Base-by-base conservation (phyloP, 92 coral and sea anemone species). In the Palythoa grandis region DNA sequence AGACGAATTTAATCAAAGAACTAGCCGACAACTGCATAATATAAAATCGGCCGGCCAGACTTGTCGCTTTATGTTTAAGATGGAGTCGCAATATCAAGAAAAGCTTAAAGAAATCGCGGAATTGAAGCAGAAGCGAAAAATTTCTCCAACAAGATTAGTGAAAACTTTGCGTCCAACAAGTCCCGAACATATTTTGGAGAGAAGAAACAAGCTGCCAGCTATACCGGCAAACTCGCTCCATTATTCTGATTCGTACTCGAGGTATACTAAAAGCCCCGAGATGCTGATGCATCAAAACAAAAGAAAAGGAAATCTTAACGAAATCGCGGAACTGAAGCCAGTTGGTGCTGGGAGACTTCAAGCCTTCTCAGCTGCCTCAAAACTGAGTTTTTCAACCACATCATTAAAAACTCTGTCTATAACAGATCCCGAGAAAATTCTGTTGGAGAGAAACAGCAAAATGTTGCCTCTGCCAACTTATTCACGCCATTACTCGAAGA, bases 231-330 rank as follows among this genome's bases (percentile, higher is more conserved):
- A 8, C 10, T 4, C 35, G 1, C 25, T 7, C 25, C 20, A 63
- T 19, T 5, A 58, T 14, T 63, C 11, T n/a, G 8, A 19, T 5
- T n/a, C 11, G 7, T 10, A 63, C 22, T n/a, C 10, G 1, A 19
- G 25, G 8, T 63, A 3, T 4, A 63, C 69, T 19, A 63, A 63
- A 63, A 63, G 69, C 2, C 23, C 69, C 22, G 69, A 87, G 52
- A 78, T 87, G 80, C n/a, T 87, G 8, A 65, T 84, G 37, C 82
- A 86, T 76, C 91, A 89, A 61, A 86, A 86, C 57, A 87, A 88
- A 43, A 72, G 75, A 4, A 58, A 65, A 13, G 65, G 80, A 7
- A 58, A 65, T 11, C 82, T 84, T 4, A 23, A 63, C 3, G 69
- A 63, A n/a, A n/a, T 19, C 5, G 25, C 69, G 24, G 69, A 19